A percentile compares a stretch with the other conserved stretches of the same genome.
Conservation (phyloP, 2,888 invertebrate genomes). For the Brachylomia viminalis region DNA sequence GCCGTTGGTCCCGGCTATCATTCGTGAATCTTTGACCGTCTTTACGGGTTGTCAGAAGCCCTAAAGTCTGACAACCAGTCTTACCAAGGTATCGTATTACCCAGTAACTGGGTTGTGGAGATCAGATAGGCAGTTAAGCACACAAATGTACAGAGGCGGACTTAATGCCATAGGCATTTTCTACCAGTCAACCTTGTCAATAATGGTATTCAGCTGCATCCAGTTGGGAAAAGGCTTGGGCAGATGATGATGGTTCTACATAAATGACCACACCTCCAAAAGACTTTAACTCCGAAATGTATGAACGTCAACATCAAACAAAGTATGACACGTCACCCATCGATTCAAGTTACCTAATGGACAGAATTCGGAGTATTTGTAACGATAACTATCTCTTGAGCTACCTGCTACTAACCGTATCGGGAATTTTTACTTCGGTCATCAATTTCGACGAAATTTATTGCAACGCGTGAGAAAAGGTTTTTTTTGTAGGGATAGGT, state of each 20-base stretch:
- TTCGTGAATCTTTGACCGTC: too few relatives aligned
- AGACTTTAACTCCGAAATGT: conserved; percentile 24
- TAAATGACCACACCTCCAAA: conserved; percentile 17
- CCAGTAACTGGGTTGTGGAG: too few relatives aligned
- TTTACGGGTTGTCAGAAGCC: too few relatives aligned
- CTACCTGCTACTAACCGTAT: conserved; percentile 78
- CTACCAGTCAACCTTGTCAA: too few relatives aligned
- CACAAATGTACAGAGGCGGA: too few relatives aligned
- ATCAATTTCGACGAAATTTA: conserved; percentile 77
- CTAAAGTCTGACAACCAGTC: too few relatives aligned
- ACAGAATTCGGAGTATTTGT: conserved; percentile 76
- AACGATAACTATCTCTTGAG: conserved; percentile 72
- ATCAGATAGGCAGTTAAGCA: too few relatives aligned
- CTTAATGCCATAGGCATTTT: too few relatives aligned
- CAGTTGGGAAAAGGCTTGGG: too few relatives aligned
- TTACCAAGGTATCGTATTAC: too few relatives aligned
- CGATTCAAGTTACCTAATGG: conserved; percentile 57
- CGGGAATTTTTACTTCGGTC: conserved; percentile 65
- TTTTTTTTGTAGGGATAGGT: conserved; percentile 21
- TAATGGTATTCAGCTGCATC: too few relatives aligned
- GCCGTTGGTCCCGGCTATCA: too few relatives aligned
- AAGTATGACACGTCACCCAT: conserved; percentile 27
- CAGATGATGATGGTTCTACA: background rate
- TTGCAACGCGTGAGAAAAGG: conserved; percentile 76
- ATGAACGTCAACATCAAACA: conserved; percentile 22